Evolutionary conservation across 2,113 vertebrate species (phyloP).

Genomic region (Petromus typicus): DNA sequence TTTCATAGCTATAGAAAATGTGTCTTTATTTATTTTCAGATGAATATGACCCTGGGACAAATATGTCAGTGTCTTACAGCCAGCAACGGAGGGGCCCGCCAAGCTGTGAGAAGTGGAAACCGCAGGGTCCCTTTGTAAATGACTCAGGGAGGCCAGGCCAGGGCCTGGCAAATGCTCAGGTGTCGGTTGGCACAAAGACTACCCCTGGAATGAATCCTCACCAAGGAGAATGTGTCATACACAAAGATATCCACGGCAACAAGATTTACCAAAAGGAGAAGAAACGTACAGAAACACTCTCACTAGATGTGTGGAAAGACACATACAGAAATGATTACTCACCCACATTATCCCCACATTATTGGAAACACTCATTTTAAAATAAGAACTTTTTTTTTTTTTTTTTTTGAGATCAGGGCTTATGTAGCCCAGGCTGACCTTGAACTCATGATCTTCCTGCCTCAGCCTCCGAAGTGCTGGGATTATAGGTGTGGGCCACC

Average conservation of each 20-base stretch:
- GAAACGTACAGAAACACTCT: background rate
- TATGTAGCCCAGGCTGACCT: background rate
- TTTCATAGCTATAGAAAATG: slow-evolving; percentile 59
- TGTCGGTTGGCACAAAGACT: background rate
- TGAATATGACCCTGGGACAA: background rate
- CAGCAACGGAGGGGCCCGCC: slow-evolving; percentile 6
- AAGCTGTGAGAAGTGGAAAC: slow-evolving; percentile 60
- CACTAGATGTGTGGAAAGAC: background rate
- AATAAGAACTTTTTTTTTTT: background rate
- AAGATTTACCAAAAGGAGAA: background rate
- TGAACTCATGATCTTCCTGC: background rate
- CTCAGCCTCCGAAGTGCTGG: background rate
- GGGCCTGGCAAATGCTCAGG: slow-evolving; percentile 26
- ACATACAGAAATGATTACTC: background rate
- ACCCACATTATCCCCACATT: background rate
- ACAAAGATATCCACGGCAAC: background rate
- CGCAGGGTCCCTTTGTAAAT: slow-evolving; percentile 53
- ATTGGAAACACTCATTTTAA: background rate
- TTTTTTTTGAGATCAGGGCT: background rate
- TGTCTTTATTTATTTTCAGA: slow-evolving; percentile 57
- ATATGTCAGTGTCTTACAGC: slow-evolving; percentile 9
- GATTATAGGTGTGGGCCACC: background rate
- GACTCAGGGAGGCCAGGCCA: slow-evolving; percentile 9
- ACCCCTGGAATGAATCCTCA: background rate
- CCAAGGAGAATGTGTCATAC: background rate